Base-by-base conservation (phyloP, 2,797 vertebrate species). In the Aldrovandia affinis region DNA sequence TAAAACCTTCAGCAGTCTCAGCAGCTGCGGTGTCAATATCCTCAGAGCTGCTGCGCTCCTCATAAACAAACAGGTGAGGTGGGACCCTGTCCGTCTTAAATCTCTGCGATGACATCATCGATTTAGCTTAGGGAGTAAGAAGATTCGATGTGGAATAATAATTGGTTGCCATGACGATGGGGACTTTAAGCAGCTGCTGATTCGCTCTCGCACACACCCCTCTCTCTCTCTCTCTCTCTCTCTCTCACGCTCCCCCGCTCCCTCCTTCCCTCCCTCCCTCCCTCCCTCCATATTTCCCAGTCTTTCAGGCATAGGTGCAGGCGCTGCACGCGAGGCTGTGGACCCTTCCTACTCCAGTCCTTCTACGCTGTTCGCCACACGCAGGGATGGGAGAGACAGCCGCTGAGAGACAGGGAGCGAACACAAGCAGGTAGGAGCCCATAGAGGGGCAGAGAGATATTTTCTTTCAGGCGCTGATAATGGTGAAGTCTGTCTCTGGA, bases 81-180 rank as follows among this genome's bases (percentile, higher is more conserved):
- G 88, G 83, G 86, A 90, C 88, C 86, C 87, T 80, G 83, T 86
- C 92, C 90, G 82, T 94, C 92, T 93, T 93, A 93, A 93, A 93
- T 94, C 90, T 93, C 93, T 90, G 94, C 94, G 89, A 95, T 97
- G 96, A 98, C 97, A 96, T 97, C 96, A 97, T 94, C 95, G 96
- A 94, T 94, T 93, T 94, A 92, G 93, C 93, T 97, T 92, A 93
- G 93, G 91, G 94, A 95, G 94, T 95, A 95, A 96, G 95, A 93
- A 93, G 95, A 94, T 95, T 96, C 94, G 61, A 96, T 95, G 95
- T 96, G 94, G 95, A 94, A 92, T 96, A 96, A 96, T 94, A 96
- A 96, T 96, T 95, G 96, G 98, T 99, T 99, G 96, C 97, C 96
- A 99, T 97, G 96, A 97, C 95, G 96, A 98, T 96, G 90, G 94